Base-by-base conservation (phyloP, 2,113 vertebrate species). In the Candoia aspera region DNA sequence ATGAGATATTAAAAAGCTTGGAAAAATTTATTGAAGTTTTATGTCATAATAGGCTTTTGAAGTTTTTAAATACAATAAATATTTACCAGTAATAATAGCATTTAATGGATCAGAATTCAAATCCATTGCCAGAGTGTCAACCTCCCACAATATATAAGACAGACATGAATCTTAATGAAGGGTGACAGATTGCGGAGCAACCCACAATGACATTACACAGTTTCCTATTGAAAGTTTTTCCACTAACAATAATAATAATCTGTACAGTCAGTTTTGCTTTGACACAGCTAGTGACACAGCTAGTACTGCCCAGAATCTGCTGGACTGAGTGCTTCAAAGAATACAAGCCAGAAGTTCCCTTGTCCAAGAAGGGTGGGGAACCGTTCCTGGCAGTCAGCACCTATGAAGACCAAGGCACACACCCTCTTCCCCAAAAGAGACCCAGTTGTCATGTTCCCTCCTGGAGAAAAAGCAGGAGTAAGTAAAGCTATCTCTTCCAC, bases 41-140 rank as follows among this genome's bases (percentile, higher is more conserved):
- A 73, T 88, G 87, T 64, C 87, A 92, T 85, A 64, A 60, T 92
- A 89, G 57, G 87, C 2, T 84, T 92, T 87, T 46, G 11, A n/a
- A 10, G 24, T 83, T 89, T 62, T 89, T 92, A 89, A 92, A 92
- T 92, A 92, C 91, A 92, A 92, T 92, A 92, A 92, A 92, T 92
- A 92, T 92, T 64, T 85, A 89, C n/a, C 79, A 92, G 55, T 60
- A 83, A 89, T 91, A 88, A 85, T 92, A 64, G 87, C 87, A 92
- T 92, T 55, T 55, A 49, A 55, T 54, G 87, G 91, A 89, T 55
- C 68, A 84, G 87, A 88, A 79, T 89, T 42, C 58, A 89, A 62
- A 12, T 12, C 87, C 86, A 60, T 37, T 33, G 68, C 86, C 53
- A 53, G 57, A 62, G 73, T 17, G 68, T 84, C 87, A 84, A 37